phyloP scores from a whole-genome alignment of 2,113 vertebrate species.

The Larimichthys crocea region DNA sequence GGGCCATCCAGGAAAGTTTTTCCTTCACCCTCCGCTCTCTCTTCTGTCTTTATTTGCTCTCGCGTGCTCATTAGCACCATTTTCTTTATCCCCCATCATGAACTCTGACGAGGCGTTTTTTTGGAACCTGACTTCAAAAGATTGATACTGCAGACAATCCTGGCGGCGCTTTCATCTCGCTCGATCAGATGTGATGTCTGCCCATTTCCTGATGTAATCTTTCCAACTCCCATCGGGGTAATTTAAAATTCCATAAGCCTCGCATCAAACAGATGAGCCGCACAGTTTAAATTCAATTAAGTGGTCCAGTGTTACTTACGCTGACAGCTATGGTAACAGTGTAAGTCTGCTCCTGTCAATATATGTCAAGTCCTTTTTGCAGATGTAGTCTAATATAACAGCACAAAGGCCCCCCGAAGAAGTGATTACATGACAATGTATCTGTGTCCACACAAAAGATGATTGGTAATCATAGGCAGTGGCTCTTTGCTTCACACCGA shows the following conservation, averaged over 20 bases:
- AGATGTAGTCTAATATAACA: not conserved
- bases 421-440: slow-evolving; percentile 27
- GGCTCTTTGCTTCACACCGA: slow-evolving; percentile 2
- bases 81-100: slow-evolving; percentile 68
- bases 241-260: slow-evolving; percentile 9
- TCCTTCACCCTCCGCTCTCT: not conserved
- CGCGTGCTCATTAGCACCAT: slow-evolving; percentile 67
- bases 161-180: slow-evolving; percentile 27
- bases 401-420: not conserved
- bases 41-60: slow-evolving; percentile 24
- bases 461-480: slow-evolving; percentile 10
- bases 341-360: not conserved
- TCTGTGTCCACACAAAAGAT: slow-evolving; percentile 21
- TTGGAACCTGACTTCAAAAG: slow-evolving; percentile 53
- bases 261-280: slow-evolving; percentile 29
- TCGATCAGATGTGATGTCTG: slow-evolving; percentile 32
- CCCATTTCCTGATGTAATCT: slow-evolving; percentile 50
- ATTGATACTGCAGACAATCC: slow-evolving; percentile 33
- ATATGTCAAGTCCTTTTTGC: not conserved
- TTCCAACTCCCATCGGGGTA: not conserved
- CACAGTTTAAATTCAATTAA: slow-evolving; percentile 9
- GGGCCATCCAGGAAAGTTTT: slow-evolving; percentile 29
- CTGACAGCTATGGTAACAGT: not conserved
- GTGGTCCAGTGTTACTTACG: not conserved
- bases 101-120: slow-evolving; percentile 10